A percentile compares a stretch with the other conserved stretches of the same genome.
phyloP scores from a whole-genome alignment of 2,888 invertebrate genomes.

The Dryadula phaetusa region DNA sequence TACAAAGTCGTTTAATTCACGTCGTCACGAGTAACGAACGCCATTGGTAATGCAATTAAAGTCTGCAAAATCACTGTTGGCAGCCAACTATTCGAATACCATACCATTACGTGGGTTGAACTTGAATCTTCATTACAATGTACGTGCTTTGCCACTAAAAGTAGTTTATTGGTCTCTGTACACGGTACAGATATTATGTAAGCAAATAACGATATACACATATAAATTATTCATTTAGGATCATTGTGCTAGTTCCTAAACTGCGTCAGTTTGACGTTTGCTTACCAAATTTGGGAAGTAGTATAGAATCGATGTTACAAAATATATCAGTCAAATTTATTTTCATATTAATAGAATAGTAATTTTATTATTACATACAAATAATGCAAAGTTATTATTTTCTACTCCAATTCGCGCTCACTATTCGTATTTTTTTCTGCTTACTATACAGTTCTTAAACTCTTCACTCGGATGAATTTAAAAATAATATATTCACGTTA shows the following conservation, averaged over 20 bases:
- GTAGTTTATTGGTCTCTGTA: constrained; percentile 65
- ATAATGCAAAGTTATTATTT: too few relatives aligned
- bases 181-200: constrained; percentile 67
- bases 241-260: constrained; percentile 62
- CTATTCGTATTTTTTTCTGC: too few relatives aligned
- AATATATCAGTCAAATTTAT: not conserved
- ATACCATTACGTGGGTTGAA: constrained; percentile 68
- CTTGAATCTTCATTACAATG: constrained; percentile 59
- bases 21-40: constrained; percentile 40
- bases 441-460: too few relatives aligned
- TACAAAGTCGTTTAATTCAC: constrained; percentile 33
- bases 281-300: constrained; percentile 19
- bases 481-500: not conserved
- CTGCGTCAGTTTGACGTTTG: constrained; percentile 20
- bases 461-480: not conserved
- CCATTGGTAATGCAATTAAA: constrained; percentile 61
- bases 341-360: not conserved
- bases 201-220: constrained; percentile 69
- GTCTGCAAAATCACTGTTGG: constrained; percentile 48
- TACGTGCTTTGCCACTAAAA: constrained; percentile 75
- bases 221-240: constrained; percentile 74
- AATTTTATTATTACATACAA: too few relatives aligned
- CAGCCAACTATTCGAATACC: constrained; percentile 59
- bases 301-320: not conserved
- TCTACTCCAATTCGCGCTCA: too few relatives aligned